These are phyloP conservation scores for Aphidoletes aphidimyza DNA, from an alignment of 2,888 invertebrate species.

Conservation along the genomic window DNA sequence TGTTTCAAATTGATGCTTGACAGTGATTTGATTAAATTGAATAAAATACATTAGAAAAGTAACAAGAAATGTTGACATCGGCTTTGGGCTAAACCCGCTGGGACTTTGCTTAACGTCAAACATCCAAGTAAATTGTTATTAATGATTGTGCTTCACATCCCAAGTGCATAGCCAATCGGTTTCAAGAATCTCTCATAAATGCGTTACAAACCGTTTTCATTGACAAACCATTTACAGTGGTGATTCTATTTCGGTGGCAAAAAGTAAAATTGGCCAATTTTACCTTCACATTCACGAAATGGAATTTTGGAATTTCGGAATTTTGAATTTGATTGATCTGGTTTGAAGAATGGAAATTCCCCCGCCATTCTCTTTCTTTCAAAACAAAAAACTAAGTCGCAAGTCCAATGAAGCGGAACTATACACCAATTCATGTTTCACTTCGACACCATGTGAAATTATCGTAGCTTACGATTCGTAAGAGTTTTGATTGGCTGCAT, in stretches of 20 bases:
- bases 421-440: no score
- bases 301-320: neutral
- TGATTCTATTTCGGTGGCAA: neutral
- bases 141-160: slow-evolving; percentile 8
- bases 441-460: no score
- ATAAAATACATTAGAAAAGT: slow-evolving; percentile 43
- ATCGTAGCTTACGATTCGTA: no score
- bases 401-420: neutral
- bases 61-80: neutral
- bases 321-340: neutral
- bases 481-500: no score
- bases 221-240: neutral
- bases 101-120: slow-evolving; percentile 2
- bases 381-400: neutral
- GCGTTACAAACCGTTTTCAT: neutral
- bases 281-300: slow-evolving; percentile 18
- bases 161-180: slow-evolving; percentile 32
- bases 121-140: slow-evolving; percentile 17
- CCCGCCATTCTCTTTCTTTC: no score
- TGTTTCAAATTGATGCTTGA: slow-evolving; percentile 52
- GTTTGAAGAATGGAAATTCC: neutral
- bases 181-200: neutral
- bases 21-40: slow-evolving; percentile 51
- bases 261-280: neutral
- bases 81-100: no score